Evolutionary conservation across 53 echinoderm and acorn worm species (phyloP).

Genomic region (Holothuria leucospilota): DNA sequence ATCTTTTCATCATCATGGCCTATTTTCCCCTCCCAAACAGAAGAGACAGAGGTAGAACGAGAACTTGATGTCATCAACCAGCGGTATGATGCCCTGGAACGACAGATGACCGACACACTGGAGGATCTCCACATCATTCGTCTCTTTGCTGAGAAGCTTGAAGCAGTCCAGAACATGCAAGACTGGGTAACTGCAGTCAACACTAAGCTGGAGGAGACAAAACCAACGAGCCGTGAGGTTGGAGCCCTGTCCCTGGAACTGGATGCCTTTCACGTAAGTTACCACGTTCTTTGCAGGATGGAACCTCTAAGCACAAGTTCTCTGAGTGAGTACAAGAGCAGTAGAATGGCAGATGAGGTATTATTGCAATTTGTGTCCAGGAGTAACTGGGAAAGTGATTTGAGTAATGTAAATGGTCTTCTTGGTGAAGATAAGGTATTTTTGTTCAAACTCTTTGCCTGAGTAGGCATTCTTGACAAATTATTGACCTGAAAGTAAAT

Average conservation of each 20-base stretch:
- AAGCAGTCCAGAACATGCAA: conserved; percentile 86
- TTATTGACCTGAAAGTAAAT: no score
- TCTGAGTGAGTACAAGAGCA: no score
- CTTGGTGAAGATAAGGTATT: no score
- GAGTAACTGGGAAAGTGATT: no score
- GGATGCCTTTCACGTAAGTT: conserved; percentile 82
- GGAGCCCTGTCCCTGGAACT: conserved; percentile 74
- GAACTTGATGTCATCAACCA: conserved; percentile 78
- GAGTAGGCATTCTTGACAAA: no score
- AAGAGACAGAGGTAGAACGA: conserved; percentile 92
- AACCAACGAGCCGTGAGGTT: conserved; percentile 84
- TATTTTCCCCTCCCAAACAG: conserved; percentile 47
- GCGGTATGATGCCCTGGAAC: conserved; percentile 87
- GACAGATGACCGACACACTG: conserved; percentile 76
- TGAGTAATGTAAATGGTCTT: no score
- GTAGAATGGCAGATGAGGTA: no score
- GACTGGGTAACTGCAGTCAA: conserved; percentile 86
- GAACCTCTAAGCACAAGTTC: no score
- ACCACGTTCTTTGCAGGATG: no score
- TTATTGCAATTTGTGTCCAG: no score
- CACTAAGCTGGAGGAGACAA: conserved; percentile 66
- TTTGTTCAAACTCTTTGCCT: no score
- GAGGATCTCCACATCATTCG: conserved; percentile 92
- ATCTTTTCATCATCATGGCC: background rate
- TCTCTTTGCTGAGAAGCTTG: conserved; percentile 90